Evolutionary conservation across 1,140 invertebrate genomes (phyloP), one percentile per base, ranked within the genome.

Genomic region (Drosophila subpulchrella): DNA sequence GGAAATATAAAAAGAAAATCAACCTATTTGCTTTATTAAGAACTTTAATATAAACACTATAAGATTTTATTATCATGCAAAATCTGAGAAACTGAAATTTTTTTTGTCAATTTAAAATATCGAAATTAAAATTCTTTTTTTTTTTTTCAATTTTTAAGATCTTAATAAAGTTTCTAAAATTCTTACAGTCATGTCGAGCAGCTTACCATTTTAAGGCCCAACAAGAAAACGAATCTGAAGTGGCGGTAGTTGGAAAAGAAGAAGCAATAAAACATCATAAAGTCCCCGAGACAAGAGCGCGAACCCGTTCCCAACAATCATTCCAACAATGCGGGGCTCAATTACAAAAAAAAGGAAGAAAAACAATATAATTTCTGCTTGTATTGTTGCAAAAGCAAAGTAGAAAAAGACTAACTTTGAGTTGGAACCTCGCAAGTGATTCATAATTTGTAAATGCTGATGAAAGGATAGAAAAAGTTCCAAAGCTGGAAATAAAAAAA

Each of bases 261-360:
- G 54, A n/a, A 41, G 39, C 54, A 36, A 30, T 65, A 38, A 65
- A 65, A 65, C 55, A 59, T 60, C 55, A 60, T 36, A 34, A 20
- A 60, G 55, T 65, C 56, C 32, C 38, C 54, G 38, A 42, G 20
- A 34, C 17, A 59, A 59, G 30, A 44, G 34, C 34, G 10, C 62
- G 24, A 61, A 59, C 30, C 56, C 41, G 30, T 47, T 46, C n/a
- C 24, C 41, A 47, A 24, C 42, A 42, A 15, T 54, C 34, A 54
- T 54, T 38, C 17, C 55, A 57, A 57, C 55, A 42, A 60, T 38
- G 34, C 20, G n/a, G 34, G 12, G 36, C 46, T 63, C 46, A 50
- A 50, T 67, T 62, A 47, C 41, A 65, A 36, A 13, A 30, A 20
- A 36, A 59, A 47, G 3, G n/a, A 30, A 4, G 0, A 24, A 41